Percentiles rank a stretch among this genome's conserved stretches.
phyloP scores from a whole-genome alignment of 2,797 vertebrate species.

The Cyclura pinguis region DNA sequence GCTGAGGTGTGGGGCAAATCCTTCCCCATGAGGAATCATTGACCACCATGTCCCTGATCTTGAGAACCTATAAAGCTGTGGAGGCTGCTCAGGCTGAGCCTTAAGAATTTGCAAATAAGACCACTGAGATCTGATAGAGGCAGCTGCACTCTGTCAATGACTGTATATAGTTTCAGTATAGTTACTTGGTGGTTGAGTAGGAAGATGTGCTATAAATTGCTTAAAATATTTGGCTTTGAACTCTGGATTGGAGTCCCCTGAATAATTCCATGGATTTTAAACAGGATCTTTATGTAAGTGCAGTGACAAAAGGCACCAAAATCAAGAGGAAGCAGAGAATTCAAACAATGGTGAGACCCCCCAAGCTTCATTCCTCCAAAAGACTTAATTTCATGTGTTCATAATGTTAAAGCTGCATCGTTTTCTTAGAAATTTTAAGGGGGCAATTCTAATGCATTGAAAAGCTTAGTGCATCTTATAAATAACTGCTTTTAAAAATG shows the following conservation, averaged over 20 bases:
- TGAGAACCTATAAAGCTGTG: neutral
- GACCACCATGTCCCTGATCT: neutral
- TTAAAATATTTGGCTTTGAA: neutral
- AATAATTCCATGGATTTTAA: neutral
- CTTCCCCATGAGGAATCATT: neutral
- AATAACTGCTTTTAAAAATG: neutral
- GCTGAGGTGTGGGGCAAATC: neutral
- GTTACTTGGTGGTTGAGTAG: rapidly evolving
- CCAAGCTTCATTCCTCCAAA: neutral
- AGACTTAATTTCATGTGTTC: neutral
- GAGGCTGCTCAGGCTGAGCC: neutral
- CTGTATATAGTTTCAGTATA: neutral
- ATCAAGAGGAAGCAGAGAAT: neutral
- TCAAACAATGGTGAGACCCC: neutral
- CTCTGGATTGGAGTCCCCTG: neutral
- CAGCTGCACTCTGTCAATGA: neutral
- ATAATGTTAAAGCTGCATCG: neutral
- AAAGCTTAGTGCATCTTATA: neutral
- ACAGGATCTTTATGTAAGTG: neutral
- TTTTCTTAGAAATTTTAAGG: neutral
- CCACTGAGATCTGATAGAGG: neutral
- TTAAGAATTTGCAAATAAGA: neutral
- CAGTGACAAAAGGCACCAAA: neutral
- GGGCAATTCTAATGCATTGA: neutral
- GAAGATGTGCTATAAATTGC: neutral